Conservation (phyloP, 1,140 invertebrate genomes). For the Octopus bimaculoides region DNA sequence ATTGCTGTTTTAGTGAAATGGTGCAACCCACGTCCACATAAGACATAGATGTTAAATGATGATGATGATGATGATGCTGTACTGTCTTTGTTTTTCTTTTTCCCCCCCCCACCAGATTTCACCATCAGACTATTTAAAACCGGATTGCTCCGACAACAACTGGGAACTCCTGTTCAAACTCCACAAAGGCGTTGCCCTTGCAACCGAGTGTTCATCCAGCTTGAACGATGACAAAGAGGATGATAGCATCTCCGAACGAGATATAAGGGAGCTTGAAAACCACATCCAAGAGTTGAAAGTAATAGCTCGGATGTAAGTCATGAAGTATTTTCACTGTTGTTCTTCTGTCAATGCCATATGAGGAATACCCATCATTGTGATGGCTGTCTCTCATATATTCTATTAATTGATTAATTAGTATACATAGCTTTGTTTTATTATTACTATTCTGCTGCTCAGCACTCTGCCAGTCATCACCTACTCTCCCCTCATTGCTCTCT, state of each 20-base stretch:
- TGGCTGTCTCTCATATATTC: neutral
- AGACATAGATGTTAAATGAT: neutral
- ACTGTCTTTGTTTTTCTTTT: constrained; percentile 5
- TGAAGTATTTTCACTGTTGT: neutral
- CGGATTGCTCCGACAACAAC: constrained; percentile 25
- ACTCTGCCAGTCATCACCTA: too few relatives aligned
- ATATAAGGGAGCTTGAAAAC: constrained; percentile 1
- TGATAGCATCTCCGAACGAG: neutral
- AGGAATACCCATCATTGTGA: neutral
- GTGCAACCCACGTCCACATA: neutral
- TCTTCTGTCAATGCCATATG: neutral
- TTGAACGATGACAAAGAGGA: neutral
- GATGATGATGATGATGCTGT: neutral
- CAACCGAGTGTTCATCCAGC: constrained; percentile 14
- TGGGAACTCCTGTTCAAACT: constrained; percentile 32
- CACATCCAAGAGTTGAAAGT: neutral
- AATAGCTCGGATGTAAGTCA: neutral
- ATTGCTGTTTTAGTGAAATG: neutral
- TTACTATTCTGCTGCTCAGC: too few relatives aligned
- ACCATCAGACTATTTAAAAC: constrained; percentile 29
- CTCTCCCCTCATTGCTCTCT: too few relatives aligned
- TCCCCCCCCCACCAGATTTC: constrained; percentile 27
- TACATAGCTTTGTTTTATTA: too few relatives aligned
- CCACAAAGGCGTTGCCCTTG: constrained; percentile 30
- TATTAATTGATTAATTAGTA: too few relatives aligned